These are phyloP conservation scores for Accipiter virgatus DNA, from an alignment of 2,113 vertebrate species.

Conservation along the genomic window DNA sequence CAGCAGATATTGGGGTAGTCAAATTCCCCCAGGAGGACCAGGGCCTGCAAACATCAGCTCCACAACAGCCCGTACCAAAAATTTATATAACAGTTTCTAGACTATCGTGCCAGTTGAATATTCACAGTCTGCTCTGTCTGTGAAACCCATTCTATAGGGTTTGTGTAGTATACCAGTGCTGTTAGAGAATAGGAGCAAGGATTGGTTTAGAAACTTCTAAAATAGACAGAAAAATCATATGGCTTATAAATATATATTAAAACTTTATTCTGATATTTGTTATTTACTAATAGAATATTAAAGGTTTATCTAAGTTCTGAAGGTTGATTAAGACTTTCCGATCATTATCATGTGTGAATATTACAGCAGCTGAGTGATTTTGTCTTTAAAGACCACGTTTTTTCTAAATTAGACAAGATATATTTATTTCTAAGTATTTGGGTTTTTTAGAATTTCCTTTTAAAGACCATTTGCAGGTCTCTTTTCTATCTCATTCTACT, in stretches of 20 bases:
- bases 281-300: not conserved
- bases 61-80: not conserved
- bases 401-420: not conserved
- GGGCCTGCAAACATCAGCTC: not conserved
- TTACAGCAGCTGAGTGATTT: not conserved
- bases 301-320: not conserved
- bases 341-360: not conserved
- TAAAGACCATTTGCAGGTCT: not conserved
- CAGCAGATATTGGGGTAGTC: not conserved
- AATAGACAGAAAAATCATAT: not conserved
- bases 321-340: not conserved
- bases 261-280: not conserved
- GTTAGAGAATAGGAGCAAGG: not conserved
- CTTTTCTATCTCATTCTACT: not conserved
- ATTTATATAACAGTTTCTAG: not conserved
- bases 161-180: not conserved
- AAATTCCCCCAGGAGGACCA: not conserved
- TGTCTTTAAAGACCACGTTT: not conserved
- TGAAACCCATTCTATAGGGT: not conserved
- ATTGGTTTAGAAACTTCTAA: not conserved
- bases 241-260: not conserved
- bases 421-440: not conserved
- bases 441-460: no score
- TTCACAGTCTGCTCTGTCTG: not conserved
- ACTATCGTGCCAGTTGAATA: not conserved